Percentiles rank a stretch among this genome's conserved stretches.
phyloP scores from a whole-genome alignment of 2,888 invertebrate species.

The Dascillus cervinus region DNA sequence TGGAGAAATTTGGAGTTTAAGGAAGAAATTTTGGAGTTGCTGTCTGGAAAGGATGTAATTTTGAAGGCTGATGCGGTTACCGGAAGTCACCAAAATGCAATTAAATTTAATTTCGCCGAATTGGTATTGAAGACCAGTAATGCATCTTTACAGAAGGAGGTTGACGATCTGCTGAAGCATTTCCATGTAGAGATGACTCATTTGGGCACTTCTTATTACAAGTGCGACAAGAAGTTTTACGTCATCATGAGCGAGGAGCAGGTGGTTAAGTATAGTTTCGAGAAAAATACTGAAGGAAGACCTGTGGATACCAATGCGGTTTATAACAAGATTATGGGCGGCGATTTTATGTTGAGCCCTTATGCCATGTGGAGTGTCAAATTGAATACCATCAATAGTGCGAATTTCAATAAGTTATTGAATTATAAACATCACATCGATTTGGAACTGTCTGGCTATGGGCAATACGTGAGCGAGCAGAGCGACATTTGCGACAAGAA shows the following conservation, averaged over 20 bases:
- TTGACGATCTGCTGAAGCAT: too few species aligned
- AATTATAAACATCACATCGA: background rate
- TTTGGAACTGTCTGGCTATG: slow-evolving; percentile 2
- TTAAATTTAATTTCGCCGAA: too few species aligned
- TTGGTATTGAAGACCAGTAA: too few species aligned
- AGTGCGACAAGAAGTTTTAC: slow-evolving; percentile 3
- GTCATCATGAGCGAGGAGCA: slow-evolving; percentile 1
- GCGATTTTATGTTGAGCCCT: slow-evolving; percentile 5
- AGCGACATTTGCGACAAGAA: too few species aligned
- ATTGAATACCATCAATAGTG: background rate
- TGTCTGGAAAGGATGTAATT: too few species aligned
- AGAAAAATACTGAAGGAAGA: slow-evolving; percentile 1
- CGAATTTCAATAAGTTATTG: slow-evolving; percentile 1
- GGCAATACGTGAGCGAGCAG: slow-evolving; percentile 3
- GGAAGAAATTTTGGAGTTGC: too few species aligned
- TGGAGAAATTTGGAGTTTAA: too few species aligned
- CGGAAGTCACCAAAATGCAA: too few species aligned
- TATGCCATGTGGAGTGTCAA: slow-evolving; percentile 5
- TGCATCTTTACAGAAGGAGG: too few species aligned
- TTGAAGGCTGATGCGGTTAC: too few species aligned
- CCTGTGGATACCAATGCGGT: slow-evolving; percentile 1
- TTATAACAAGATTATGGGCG: background rate
- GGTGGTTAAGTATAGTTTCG: slow-evolving; percentile 1
- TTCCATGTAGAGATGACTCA: slow-evolving; percentile 3
- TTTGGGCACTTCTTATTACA: slow-evolving; percentile 3